These are phyloP conservation scores for Drosophila guanche DNA, from an alignment of 1,140 invertebrate genomes.

Conservation along the genomic window DNA sequence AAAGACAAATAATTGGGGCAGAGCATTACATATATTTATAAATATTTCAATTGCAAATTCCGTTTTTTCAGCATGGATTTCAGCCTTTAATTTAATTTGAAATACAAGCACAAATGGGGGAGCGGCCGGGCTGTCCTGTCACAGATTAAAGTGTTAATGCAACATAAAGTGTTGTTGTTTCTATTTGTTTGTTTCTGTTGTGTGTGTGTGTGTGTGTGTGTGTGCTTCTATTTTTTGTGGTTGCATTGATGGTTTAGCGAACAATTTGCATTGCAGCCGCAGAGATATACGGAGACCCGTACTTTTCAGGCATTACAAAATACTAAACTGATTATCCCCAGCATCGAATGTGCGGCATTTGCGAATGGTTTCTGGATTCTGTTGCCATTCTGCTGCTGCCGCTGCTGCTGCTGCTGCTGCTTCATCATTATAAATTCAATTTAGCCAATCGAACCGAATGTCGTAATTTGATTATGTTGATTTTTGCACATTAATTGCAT, in stretches of 20 bases:
- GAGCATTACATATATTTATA: conserved; percentile 19
- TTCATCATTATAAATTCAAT: conserved; percentile 50
- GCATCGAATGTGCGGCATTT: conserved; percentile 42
- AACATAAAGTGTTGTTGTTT: conserved; percentile 47
- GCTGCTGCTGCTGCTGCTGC: no score
- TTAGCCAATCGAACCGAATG: conserved; percentile 41
- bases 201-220: conserved; percentile 16
- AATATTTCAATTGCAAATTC: conserved; percentile 47
- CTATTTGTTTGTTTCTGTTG: conserved; percentile 30
- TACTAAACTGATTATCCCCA: conserved; percentile 58
- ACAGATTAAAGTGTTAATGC: conserved; percentile 65
- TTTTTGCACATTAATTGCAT: conserved; percentile 65
- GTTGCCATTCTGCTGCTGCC: no score
- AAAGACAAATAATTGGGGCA: neutral
- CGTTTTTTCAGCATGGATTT: conserved; percentile 29
- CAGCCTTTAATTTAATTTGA: conserved; percentile 62
- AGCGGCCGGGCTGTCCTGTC: conserved; percentile 27
- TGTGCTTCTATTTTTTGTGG: conserved; percentile 18
- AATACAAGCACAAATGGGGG: neutral
- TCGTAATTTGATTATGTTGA: conserved; percentile 75
- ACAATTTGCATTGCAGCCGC: conserved; percentile 48
- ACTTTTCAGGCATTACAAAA: conserved; percentile 44
- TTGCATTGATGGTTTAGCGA: conserved; percentile 32
- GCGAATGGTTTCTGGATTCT: conserved; percentile 8
- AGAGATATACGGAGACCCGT: conserved; percentile 11